Evolutionary conservation across 1,140 invertebrate species (phyloP).

Genomic region (Zaprionus kolodkinae): DNA sequence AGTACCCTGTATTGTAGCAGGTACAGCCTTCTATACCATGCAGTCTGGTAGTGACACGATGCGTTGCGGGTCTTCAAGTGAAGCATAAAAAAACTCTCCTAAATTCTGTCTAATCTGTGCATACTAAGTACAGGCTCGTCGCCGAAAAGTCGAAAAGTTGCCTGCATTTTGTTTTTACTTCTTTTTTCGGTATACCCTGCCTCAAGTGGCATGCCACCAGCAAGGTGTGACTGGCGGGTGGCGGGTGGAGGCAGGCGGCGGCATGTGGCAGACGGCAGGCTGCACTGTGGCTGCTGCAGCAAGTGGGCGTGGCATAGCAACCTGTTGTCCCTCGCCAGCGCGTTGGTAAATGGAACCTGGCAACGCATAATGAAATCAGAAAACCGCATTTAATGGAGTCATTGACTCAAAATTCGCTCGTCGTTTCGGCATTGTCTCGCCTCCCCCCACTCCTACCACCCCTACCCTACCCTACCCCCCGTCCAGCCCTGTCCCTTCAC

Average conservation of each 20-base stretch:
- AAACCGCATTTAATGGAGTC: slow-evolving; percentile 75
- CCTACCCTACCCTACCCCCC: not conserved
- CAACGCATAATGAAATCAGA: slow-evolving; percentile 57
- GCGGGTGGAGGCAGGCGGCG: slow-evolving; percentile 8
- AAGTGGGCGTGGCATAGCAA: slow-evolving; percentile 55
- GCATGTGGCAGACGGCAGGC: not conserved
- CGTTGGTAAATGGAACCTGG: slow-evolving; percentile 33
- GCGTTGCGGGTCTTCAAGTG: slow-evolving; percentile 1
- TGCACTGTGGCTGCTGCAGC: slow-evolving; percentile 8
- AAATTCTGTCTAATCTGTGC: slow-evolving; percentile 72
- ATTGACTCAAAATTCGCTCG: slow-evolving; percentile 58
- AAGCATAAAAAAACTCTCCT: slow-evolving; percentile 30
- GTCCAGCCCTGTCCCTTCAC: not conserved
- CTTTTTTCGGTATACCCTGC: slow-evolving; percentile 10
- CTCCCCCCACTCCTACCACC: not conserved
- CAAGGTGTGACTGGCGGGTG: slow-evolving; percentile 16
- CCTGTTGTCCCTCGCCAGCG: slow-evolving; percentile 57
- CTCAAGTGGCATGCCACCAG: not conserved
- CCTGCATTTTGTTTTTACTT: not conserved
- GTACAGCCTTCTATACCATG: too few relatives aligned
- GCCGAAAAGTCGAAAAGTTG: slow-evolving; percentile 7
- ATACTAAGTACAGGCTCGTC: slow-evolving; percentile 59
- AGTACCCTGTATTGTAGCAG: too few relatives aligned
- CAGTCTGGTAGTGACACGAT: slow-evolving; percentile 1
- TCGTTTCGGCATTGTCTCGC: slow-evolving; percentile 11